These are phyloP conservation scores for Pollenia labialis DNA, from an alignment of 2,888 invertebrate genomes.

Conservation along the genomic window DNA sequence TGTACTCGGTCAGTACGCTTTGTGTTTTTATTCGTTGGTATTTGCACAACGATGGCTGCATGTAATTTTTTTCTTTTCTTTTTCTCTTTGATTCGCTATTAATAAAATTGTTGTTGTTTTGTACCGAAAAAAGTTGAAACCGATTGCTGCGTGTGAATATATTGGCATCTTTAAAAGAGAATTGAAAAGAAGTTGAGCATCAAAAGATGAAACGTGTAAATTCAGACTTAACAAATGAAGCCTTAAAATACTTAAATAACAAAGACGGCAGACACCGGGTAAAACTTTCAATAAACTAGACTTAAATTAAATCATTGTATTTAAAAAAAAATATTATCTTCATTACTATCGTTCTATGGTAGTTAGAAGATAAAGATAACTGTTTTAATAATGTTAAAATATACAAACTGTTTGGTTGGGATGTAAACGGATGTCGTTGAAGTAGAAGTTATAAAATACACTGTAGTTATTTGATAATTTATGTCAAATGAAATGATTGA, in stretches of 20 bases:
- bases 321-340: neutral
- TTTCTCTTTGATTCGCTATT: too few relatives aligned
- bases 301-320: constrained; percentile 37
- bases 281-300: constrained; percentile 3
- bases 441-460: constrained; percentile 35
- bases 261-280: neutral
- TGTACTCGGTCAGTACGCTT: too few relatives aligned
- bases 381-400: neutral
- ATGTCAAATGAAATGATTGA: constrained; percentile 1
- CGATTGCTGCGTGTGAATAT: too few relatives aligned
- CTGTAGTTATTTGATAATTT: constrained; percentile 33
- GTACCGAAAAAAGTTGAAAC: too few relatives aligned
- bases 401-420: constrained; percentile 5
- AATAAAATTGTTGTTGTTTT: too few relatives aligned
- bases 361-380: neutral
- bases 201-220: too few relatives aligned
- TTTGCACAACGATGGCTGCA: too few relatives aligned
- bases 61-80: too few relatives aligned
- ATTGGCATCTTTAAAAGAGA: too few relatives aligned
- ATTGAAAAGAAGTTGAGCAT: too few relatives aligned
- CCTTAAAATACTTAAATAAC: constrained; percentile 10
- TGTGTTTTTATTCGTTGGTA: too few relatives aligned
- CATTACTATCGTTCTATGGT: neutral
- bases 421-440: constrained; percentile 25
- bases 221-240: constrained; percentile 22